Percentiles rank a stretch among this genome's conserved stretches.
These are phyloP conservation scores for Larimichthys polyactis DNA, from an alignment of 2,113 vertebrate genomes.

Conservation along the genomic window DNA sequence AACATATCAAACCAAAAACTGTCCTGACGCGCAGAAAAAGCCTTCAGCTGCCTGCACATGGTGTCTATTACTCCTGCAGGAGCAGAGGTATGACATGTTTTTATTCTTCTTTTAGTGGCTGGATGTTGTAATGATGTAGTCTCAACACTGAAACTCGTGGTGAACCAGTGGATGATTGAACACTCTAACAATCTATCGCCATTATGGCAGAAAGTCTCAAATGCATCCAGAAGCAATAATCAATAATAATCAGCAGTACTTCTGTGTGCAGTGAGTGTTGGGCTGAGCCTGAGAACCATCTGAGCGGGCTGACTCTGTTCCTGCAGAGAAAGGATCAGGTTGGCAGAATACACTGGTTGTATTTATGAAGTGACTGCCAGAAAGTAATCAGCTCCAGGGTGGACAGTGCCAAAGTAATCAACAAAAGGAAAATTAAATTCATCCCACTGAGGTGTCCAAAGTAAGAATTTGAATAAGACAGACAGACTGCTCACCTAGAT, in stretches of 20 bases:
- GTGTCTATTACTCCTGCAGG: background rate
- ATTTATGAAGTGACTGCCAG: constrained; percentile 47
- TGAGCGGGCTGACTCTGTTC: constrained; percentile 22
- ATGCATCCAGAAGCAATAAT: background rate
- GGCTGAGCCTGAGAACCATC: background rate
- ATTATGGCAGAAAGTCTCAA: background rate
- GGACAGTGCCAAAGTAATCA: constrained; percentile 52
- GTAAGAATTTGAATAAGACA: constrained; percentile 15
- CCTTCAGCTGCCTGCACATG: background rate
- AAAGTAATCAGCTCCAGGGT: constrained; percentile 29
- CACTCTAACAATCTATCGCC: background rate
- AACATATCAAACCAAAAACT: background rate
- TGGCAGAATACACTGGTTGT: constrained; percentile 42
- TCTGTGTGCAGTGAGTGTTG: background rate
- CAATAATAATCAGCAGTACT: background rate
- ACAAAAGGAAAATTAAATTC: constrained; percentile 46
- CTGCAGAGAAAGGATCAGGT: constrained; percentile 1
- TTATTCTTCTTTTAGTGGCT: background rate
- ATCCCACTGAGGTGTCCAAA: constrained; percentile 16
- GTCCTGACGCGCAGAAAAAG: background rate
- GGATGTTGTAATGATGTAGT: background rate
- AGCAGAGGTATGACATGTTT: background rate
- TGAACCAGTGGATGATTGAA: background rate
- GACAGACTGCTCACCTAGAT: background rate
- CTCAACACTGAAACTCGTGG: background rate